phyloP scores from a whole-genome alignment of 2,797 vertebrate genomes.

The Erpetoichthys calabaricus region DNA sequence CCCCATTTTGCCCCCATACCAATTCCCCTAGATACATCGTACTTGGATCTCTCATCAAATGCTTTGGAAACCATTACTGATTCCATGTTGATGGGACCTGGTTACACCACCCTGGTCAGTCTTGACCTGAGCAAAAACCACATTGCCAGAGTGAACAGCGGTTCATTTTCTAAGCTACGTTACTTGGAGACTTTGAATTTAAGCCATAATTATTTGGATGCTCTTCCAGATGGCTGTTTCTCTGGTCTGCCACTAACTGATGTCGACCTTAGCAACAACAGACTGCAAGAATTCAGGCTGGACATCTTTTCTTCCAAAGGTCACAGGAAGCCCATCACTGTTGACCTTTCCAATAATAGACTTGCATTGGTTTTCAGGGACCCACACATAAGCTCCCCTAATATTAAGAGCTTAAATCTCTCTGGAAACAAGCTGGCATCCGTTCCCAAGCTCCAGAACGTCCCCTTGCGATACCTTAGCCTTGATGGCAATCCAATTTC shows the following conservation, averaged over 20 bases:
- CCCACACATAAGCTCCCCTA: conserved; percentile 26
- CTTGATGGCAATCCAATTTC: conserved; percentile 72
- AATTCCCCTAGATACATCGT: conserved; percentile 83
- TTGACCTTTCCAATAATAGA: conserved; percentile 78
- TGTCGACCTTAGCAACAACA: conserved; percentile 81
- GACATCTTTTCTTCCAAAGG: conserved; percentile 59
- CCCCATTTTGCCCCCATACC: conserved; percentile 64
- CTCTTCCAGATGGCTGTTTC: conserved; percentile 60
- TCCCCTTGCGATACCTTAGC: conserved; percentile 73
- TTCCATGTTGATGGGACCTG: conserved; percentile 73
- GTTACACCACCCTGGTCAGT: conserved; percentile 83
- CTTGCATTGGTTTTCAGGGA: conserved; percentile 42
- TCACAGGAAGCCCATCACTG: conserved; percentile 57
- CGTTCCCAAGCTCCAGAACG: conserved; percentile 55
- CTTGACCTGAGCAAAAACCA: conserved; percentile 81
- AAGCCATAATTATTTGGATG: conserved; percentile 72
- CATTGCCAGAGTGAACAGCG: conserved; percentile 59
- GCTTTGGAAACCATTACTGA: conserved; percentile 65
- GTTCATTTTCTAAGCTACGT: conserved; percentile 74
- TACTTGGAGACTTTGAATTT: conserved; percentile 88
- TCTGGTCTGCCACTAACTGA: conserved; percentile 70
- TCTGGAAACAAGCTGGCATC: conserved; percentile 57
- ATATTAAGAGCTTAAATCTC: conserved; percentile 74
- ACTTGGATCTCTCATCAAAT: conserved; percentile 82
- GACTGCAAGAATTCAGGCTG: conserved; percentile 57